Conservation (phyloP, 2,797 vertebrate genomes). For the Lindbergichthys nudifrons region DNA sequence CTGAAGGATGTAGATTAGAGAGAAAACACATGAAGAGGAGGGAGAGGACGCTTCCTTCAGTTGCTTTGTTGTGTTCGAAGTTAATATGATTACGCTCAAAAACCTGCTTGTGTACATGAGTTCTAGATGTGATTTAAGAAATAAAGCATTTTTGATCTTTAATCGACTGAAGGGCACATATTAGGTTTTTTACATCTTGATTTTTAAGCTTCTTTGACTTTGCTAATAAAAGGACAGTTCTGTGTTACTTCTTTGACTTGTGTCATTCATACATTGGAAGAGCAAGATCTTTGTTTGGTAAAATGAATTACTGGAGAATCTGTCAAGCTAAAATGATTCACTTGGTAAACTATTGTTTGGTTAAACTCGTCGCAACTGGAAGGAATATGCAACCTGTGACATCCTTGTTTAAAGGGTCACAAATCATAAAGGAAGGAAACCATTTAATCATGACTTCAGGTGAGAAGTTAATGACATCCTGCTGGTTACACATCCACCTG, state of each 20-base stretch:
- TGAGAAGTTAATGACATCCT: conserved; percentile 1
- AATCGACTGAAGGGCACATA: background rate
- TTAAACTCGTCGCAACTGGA: background rate
- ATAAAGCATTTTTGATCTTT: background rate
- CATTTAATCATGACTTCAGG: background rate
- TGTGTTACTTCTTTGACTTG: too few relatives aligned
- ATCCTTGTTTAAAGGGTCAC: background rate
- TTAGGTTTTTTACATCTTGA: too few relatives aligned
- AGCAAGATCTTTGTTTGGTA: conserved; percentile 3
- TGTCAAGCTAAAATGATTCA: background rate
- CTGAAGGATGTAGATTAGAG: conserved; percentile 55
- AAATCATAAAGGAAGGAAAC: background rate
- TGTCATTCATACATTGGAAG: background rate
- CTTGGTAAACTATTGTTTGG: too few relatives aligned
- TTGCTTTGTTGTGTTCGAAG: conserved; percentile 26
- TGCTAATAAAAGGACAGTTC: too few relatives aligned
- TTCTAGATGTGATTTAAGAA: conserved; percentile 21
- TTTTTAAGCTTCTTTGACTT: too few relatives aligned
- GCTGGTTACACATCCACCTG: conserved; percentile 5
- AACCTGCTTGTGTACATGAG: conserved; percentile 8
- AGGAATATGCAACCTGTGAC: background rate
- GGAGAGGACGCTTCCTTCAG: conserved; percentile 5
- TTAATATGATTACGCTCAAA: conserved; percentile 22
- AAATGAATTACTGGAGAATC: background rate
- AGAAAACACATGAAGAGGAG: conserved; percentile 18